Evolutionary conservation across 2,113 vertebrate genomes (phyloP).

Genomic region (Aleadryas rufinucha): DNA sequence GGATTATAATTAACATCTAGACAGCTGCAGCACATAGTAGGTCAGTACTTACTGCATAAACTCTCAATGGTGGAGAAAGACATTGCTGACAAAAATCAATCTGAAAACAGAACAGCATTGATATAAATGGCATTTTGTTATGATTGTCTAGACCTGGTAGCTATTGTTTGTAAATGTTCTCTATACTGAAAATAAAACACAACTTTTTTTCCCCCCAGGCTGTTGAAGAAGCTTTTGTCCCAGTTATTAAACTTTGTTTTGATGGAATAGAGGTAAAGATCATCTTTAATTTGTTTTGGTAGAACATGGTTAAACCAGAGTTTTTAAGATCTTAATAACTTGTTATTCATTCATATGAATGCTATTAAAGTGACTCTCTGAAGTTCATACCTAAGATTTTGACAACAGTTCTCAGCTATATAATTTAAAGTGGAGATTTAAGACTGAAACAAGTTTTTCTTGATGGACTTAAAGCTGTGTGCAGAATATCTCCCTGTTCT

Average conservation of each 20-base stretch:
- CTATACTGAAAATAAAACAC: not conserved
- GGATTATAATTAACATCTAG: not conserved
- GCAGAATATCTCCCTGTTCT: not conserved
- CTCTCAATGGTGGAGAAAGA: not conserved
- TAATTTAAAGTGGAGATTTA: not conserved
- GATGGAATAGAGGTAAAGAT: constrained; percentile 87
- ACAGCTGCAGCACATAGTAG: not conserved
- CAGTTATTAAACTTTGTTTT: constrained; percentile 89
- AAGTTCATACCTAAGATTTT: not conserved
- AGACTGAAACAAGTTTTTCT: not conserved
- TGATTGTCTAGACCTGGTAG: not conserved
- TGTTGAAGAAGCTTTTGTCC: constrained; percentile 89
- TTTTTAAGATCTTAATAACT: not conserved
- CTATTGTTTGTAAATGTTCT: not conserved
- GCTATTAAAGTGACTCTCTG: not conserved
- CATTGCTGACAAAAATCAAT: not conserved
- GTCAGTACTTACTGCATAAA: not conserved
- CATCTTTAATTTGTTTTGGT: not conserved
- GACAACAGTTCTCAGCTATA: not conserved
- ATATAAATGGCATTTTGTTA: not conserved
- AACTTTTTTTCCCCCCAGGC: constrained; percentile 69
- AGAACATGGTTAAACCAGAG: not conserved
- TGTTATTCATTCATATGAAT: not conserved
- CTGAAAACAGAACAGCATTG: not conserved
- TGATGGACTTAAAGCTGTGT: not conserved